Evolutionary conservation across 2,888 invertebrate genomes (phyloP), one percentile per base, ranked within the genome.

Genomic region (Myopa testacea): DNA sequence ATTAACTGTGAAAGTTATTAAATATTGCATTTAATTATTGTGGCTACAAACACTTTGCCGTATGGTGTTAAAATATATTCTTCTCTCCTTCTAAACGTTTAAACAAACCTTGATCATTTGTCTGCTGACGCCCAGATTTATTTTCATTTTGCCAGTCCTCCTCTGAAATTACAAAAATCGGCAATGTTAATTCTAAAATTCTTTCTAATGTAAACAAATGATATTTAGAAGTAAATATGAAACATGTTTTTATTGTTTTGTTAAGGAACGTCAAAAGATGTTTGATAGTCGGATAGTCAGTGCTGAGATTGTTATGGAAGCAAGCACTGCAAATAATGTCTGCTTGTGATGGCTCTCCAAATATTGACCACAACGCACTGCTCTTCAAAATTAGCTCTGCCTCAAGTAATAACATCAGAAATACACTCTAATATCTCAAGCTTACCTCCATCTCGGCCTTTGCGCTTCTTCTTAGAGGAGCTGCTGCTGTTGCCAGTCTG

Each of bases 381-480:
- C 50, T 50, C 26, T 26, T 26, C 26, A 26, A 26, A 26, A 26
- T 26, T 26, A 26, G 26, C 26, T 26, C 26, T 26, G 26, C 26
- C 26, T 26, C 26, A 26, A 26, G 26, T 26, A 2, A 26, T 26
- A 2, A 26, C 26, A 26, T 26, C 26, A 45, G 45, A 45, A 45
- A 45, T 45, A 45, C 7, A 45, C 26, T 26, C 26, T 26, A 26
- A 50, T 14, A 55, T 55, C 10, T 62, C 69, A 74, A 78, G 82
- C 81, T 91, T 90, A 94, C 94, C 94, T 91, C 94, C 95, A 86
- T 95, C 95, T 84, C 95, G 92, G 84, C 95, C 95, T 90, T 95
- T 95, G 84, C 95, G 91, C 88, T 95, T 95, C 91, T 95, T 95
- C 90, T 95, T 95, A 78, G 93, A 93, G 78, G 93, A 91, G 69